Evolutionary conservation across 2,888 invertebrate genomes (phyloP), one percentile per base, ranked within the genome.

Genomic region (Andrena trimmerana): DNA sequence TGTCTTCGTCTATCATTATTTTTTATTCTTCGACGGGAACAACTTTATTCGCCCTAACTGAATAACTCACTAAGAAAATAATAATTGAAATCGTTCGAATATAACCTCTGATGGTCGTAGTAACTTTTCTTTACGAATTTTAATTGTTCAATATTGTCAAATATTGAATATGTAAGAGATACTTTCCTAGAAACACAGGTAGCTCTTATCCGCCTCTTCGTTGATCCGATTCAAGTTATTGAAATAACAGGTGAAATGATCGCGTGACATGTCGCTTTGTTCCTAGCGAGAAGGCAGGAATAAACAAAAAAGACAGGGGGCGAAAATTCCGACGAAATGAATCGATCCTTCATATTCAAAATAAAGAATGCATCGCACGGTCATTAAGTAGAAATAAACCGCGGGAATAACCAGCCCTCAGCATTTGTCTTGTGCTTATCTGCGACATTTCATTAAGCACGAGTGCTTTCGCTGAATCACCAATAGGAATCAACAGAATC

Each of bases 391-490:
- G 52, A 76, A 80, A 83, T 81, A 82, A 52, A 82, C 54, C 79
- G 66, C 52, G 63, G 66, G 77, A 81, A 82, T 80, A 72, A 65
- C 60, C 50, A 60, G 63, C 2, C 69, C 57, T 78, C 75, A 68
- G 60, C 83, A 85, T 88, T 83, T 85, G 83, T 88, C 86, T 88
- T 80, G 62, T 63, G 70, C 83, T 89, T 91, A 91, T 91, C 91
- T 83, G 60, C 54, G 59, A 73, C 83, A 90, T 91, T 91, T 91
- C 88, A 91, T 91, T 91, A 91, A 88, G 85, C 86, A 81, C 85
- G 89, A 91, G 91, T 91, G 90, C 89, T 90, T 84, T 86, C 77
- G 85, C 86, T 87, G 89, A 88, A 90, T 90, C 87, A 86, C 85
- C 88, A 84, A 86, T 85, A 85, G 86, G 57, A 60, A 85, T 84